Evolutionary conservation across 2,113 vertebrate species (phyloP).

Genomic region (Dromas ardeola): DNA sequence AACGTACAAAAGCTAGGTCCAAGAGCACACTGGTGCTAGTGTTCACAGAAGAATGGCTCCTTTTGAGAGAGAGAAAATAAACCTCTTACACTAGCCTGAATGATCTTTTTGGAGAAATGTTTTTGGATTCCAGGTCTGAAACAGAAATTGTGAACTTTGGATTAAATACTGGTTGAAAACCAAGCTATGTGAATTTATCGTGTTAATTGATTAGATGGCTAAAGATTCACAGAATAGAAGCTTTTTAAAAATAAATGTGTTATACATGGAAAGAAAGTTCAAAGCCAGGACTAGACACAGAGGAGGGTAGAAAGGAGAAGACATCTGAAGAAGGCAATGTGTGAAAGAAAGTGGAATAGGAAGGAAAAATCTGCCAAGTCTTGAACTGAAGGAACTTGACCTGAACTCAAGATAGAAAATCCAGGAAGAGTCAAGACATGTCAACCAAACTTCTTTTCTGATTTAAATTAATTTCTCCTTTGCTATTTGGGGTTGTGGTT

Average conservation of each 20-base stretch:
- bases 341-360: neutral
- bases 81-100: neutral
- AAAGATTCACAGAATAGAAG: neutral
- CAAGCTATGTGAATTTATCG: neutral
- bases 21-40: neutral
- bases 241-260: neutral
- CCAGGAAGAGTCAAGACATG: neutral
- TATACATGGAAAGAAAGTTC: neutral
- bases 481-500: neutral
- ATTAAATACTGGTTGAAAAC: neutral
- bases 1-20: neutral
- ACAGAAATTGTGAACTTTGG: neutral
- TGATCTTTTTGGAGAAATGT: constrained; percentile 4
- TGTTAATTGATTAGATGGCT: neutral
- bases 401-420: neutral
- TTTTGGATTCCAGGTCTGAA: constrained; percentile 19
- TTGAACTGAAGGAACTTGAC: neutral
- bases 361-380: neutral
- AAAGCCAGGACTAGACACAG: neutral
- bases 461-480: neutral
- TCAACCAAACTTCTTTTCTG: neutral
- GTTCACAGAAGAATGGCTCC: constrained; percentile 1
- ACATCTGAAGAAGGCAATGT: neutral
- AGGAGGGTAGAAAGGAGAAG: neutral
- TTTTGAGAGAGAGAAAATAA: constrained; percentile 28